A percentile compares a stretch with the other conserved stretches of the same genome.
Conservation (phyloP, 2,797 vertebrate species). For the Potorous gilbertii region DNA sequence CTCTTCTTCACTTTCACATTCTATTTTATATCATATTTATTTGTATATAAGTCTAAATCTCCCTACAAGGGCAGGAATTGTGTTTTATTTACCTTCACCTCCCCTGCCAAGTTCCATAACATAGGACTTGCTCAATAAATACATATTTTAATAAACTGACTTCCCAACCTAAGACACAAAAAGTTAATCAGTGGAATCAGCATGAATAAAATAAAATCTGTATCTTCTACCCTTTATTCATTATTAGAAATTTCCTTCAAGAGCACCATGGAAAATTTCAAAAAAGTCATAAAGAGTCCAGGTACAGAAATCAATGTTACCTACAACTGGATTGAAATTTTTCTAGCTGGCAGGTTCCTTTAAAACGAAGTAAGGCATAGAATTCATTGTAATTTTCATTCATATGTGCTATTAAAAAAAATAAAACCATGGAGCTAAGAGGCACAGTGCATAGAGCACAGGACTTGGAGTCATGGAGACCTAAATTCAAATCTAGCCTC, state of each 20-base stretch:
- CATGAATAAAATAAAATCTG: not conserved
- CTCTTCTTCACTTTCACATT: not conserved
- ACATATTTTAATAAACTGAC: not conserved
- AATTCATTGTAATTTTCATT: not conserved
- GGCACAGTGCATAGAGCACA: not conserved
- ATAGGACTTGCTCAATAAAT: not conserved
- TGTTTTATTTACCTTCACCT: not conserved
- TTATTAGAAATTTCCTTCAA: not conserved
- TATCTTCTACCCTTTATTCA: not conserved
- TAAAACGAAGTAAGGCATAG: not conserved
- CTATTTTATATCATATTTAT: not conserved
- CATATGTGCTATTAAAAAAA: not conserved
- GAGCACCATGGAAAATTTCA: not conserved
- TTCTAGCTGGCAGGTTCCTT: not conserved
- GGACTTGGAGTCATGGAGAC: not conserved
- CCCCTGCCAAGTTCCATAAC: not conserved
- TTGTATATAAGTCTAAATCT: not conserved
- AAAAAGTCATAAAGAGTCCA: not conserved
- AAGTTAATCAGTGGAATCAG: not conserved
- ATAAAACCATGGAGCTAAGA: not conserved
- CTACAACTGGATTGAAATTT: not conserved
- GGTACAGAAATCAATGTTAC: not conserved
- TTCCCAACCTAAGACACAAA: not conserved
- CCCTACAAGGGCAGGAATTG: not conserved
- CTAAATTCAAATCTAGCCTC: not conserved